phyloP scores from a whole-genome alignment of 2,113 vertebrate species.

The Callospermophilus lateralis region DNA sequence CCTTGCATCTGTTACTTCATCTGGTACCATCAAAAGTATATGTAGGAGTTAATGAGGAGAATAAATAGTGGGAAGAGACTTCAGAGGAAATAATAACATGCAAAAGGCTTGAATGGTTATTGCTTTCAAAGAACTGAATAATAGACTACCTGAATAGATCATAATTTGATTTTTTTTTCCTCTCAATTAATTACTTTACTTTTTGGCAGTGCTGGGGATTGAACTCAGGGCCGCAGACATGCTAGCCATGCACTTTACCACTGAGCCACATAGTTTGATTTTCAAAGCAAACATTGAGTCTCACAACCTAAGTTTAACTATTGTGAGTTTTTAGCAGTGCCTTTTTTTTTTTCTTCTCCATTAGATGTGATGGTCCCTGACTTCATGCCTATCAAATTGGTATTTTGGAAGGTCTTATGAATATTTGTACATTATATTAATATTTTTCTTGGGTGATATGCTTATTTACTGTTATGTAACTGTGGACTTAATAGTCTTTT shows the following conservation, averaged over 20 bases:
- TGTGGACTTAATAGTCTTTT: not conserved
- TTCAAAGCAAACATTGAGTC: conserved; percentile 22
- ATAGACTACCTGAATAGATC: not conserved
- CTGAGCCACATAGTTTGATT: not conserved
- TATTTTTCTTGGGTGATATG: not conserved
- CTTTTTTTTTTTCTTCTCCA: not conserved
- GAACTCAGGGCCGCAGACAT: too few species aligned
- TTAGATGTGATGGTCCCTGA: not conserved
- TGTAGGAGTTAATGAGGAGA: not conserved
- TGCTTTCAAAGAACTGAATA: not conserved
- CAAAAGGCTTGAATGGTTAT: not conserved
- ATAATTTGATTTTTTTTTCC: not conserved
- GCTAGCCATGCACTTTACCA: too few species aligned
- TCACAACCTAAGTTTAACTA: not conserved
- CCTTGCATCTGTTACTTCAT: not conserved
- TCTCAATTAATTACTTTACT: too few species aligned
- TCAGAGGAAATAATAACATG: not conserved
- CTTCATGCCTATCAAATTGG: not conserved
- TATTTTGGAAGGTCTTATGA: not conserved
- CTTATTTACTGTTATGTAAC: not conserved
- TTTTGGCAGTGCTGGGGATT: too few species aligned
- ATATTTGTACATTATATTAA: conserved; percentile 20
- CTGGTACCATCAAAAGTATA: not conserved
- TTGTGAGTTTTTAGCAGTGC: not conserved
- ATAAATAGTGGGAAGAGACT: not conserved